These are phyloP conservation scores for Poeciliopsis turrubarensis DNA, from an alignment of 2,113 vertebrate genomes.

Conservation along the genomic window DNA sequence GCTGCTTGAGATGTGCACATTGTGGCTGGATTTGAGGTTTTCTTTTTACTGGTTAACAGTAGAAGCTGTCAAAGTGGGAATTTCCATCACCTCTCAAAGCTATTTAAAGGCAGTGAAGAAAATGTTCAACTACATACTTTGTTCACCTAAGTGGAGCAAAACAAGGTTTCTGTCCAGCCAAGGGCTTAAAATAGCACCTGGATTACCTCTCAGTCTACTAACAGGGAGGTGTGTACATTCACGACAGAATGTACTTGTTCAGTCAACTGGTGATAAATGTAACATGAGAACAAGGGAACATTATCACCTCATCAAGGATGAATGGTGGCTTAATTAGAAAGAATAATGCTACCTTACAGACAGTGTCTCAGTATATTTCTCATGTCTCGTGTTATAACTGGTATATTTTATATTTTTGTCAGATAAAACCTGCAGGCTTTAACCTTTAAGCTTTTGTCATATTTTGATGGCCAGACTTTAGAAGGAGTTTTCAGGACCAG, in stretches of 20 bases:
- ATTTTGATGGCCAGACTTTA: too few relatives aligned
- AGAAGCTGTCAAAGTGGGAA: neutral
- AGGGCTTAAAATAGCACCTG: constrained; percentile 19
- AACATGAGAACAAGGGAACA: constrained; percentile 6
- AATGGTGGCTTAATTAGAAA: too few relatives aligned
- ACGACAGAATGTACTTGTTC: constrained; percentile 4
- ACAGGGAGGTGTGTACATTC: neutral
- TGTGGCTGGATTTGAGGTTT: neutral
- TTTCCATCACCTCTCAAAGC: neutral
- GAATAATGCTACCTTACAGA: too few relatives aligned
- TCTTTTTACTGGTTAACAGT: neutral
- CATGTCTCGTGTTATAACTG: neutral
- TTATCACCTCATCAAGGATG: neutral
- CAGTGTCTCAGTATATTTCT: too few relatives aligned
- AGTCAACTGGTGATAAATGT: constrained; percentile 1
- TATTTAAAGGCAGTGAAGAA: neutral
- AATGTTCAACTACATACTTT: neutral
- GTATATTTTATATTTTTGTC: too few relatives aligned
- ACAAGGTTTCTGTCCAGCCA: neutral
- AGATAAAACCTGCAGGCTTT: neutral
- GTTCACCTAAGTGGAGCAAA: neutral
- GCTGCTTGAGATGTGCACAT: neutral
- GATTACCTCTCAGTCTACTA: neutral
- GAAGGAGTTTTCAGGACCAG: too few relatives aligned
- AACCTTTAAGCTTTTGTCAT: too few relatives aligned